A percentile compares a stretch with the other conserved stretches of the same genome.
Evolutionary conservation across 1,140 invertebrate species (phyloP).

Genomic region (Panagrolaimus sp.): DNA sequence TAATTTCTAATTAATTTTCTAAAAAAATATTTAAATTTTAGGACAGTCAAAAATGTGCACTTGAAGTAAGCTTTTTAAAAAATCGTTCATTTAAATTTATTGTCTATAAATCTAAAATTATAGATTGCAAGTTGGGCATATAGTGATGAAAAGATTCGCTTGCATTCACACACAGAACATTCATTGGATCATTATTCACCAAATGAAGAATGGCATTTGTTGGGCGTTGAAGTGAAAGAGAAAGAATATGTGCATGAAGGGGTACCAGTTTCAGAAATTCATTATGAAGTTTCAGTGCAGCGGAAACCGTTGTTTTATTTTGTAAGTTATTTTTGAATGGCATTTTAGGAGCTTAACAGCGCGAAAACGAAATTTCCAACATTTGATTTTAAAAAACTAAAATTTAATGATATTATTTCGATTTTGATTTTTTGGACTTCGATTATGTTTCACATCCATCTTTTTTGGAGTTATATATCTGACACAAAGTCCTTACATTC

Average conservation of each 20-base stretch:
- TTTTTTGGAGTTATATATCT: too few relatives aligned
- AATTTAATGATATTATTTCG: too few relatives aligned
- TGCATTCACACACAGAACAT: slow-evolving; percentile 45
- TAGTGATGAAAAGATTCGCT: slow-evolving; percentile 43
- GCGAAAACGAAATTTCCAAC: too few relatives aligned
- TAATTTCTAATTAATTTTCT: neutral
- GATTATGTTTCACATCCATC: too few relatives aligned
- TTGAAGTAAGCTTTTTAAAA: slow-evolving; percentile 38
- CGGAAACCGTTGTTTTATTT: slow-evolving; percentile 50
- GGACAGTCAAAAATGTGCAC: slow-evolving; percentile 45
- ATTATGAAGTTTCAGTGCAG: slow-evolving; percentile 45
- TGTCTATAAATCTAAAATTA: neutral
- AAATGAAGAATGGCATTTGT: slow-evolving; percentile 48
- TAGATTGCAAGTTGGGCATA: slow-evolving; percentile 50
- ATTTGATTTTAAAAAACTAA: too few relatives aligned
- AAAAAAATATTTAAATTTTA: slow-evolving; percentile 39
- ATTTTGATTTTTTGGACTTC: too few relatives aligned
- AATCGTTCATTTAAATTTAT: neutral
- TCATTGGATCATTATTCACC: slow-evolving; percentile 44
- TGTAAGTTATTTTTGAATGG: slow-evolving; percentile 25
- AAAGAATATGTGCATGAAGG: slow-evolving; percentile 49
- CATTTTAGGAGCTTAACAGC: too few relatives aligned
- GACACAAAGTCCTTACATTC: too few relatives aligned
- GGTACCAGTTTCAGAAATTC: slow-evolving; percentile 42
- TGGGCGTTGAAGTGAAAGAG: slow-evolving; percentile 25